Evolutionary conservation across 2,888 invertebrate genomes (phyloP).

Genomic region (Apoderus coryli): DNA sequence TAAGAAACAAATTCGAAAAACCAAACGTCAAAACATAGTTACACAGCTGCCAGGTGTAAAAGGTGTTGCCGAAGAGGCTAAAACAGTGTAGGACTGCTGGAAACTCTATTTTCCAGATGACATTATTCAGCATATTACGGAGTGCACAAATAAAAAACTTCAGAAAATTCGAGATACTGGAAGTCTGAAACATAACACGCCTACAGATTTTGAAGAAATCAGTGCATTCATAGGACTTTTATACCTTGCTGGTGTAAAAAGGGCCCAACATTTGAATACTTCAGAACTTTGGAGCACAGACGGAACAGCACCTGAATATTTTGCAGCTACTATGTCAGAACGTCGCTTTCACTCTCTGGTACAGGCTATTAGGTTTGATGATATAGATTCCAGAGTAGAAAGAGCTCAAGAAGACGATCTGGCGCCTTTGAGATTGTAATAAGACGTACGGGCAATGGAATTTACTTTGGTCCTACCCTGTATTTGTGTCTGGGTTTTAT

Average conservation of each 20-base stretch:
- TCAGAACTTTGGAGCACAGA: constrained; percentile 19
- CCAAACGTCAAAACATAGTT: constrained; percentile 7
- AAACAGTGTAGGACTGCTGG: too few species aligned
- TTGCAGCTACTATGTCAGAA: constrained; percentile 18
- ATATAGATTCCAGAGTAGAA: constrained; percentile 13
- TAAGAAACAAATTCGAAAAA: too few species aligned
- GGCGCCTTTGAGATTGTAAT: too few species aligned
- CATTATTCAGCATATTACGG: constrained; percentile 4
- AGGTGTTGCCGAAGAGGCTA: constrained; percentile 13
- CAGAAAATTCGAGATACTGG: constrained; percentile 10
- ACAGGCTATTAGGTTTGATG: constrained; percentile 17
- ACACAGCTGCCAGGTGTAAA: constrained; percentile 10
- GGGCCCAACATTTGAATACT: constrained; percentile 15
- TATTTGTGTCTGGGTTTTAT: too few species aligned
- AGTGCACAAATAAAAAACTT: constrained; percentile 8
- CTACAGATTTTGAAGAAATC: constrained; percentile 16
- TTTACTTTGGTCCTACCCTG: too few species aligned
- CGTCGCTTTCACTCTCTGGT: constrained; percentile 18
- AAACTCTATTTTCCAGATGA: constrained; percentile 5
- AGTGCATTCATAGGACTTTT: constrained; percentile 21
- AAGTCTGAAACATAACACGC: constrained; percentile 10
- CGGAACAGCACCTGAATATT: constrained; percentile 20
- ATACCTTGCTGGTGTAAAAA: constrained; percentile 19
- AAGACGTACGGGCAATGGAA: too few species aligned
- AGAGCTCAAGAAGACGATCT: constrained; percentile 17